These are phyloP conservation scores for Otolemur garnettii DNA, from an alignment of 2,113 vertebrate species.

Conservation along the genomic window DNA sequence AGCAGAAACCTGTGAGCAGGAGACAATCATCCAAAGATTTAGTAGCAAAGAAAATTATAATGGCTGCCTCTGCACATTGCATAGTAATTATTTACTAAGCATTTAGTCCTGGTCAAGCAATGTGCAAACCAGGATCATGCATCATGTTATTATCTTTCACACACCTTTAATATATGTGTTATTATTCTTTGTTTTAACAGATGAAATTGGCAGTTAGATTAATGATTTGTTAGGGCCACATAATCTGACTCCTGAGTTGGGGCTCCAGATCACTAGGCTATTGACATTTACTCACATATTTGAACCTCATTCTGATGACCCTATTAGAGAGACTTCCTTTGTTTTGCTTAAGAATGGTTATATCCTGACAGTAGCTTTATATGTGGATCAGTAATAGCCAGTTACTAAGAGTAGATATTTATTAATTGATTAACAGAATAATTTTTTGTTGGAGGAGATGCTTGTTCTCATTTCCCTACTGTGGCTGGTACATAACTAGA, in stretches of 20 bases:
- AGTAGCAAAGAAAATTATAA: neutral
- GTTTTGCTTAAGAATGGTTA: neutral
- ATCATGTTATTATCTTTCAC: neutral
- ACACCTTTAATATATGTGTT: neutral
- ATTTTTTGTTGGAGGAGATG: neutral
- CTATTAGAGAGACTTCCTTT: neutral
- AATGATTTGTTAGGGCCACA: neutral
- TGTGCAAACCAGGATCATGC: neutral
- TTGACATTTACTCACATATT: neutral
- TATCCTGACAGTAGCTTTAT: neutral
- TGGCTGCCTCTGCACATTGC: neutral
- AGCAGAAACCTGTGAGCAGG: neutral
- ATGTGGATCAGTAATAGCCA: neutral
- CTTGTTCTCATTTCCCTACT: neutral
- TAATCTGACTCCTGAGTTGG: neutral
- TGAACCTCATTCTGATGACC: neutral
- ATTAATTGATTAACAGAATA: neutral
- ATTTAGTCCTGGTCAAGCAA: neutral
- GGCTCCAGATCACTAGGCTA: neutral
- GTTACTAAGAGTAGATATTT: neutral
- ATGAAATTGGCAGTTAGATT: neutral
- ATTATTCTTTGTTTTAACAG: neutral
- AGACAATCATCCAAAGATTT: neutral
- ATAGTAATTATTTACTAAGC: neutral
- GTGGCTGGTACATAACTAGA: neutral